phyloP scores from a whole-genome alignment of 2,888 invertebrate genomes.

The Cheilosia grossa region DNA sequence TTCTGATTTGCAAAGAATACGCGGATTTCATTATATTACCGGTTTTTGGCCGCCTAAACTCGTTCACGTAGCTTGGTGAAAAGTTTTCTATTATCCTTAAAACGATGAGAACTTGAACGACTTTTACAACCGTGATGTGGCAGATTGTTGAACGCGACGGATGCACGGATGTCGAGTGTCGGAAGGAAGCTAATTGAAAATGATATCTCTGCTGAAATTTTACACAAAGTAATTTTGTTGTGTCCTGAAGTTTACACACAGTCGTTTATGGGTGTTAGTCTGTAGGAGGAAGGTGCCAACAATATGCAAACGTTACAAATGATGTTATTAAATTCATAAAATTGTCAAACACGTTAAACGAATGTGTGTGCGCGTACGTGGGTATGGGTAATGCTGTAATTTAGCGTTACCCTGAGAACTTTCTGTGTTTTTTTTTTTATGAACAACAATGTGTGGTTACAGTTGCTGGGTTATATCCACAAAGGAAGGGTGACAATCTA shows the following conservation, averaged over 20 bases:
- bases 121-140: background rate
- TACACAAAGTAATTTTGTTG: constrained; percentile 54
- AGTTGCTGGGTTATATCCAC: background rate
- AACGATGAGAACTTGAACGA: constrained; percentile 22
- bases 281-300: background rate
- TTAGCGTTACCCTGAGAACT: constrained; percentile 1
- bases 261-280: constrained; percentile 1
- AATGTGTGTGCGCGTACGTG: constrained; percentile 20
- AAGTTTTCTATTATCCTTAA: constrained; percentile 27
- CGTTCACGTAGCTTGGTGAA: constrained; percentile 11
- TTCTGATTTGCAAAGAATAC: constrained; percentile 40
- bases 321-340: constrained; percentile 67
- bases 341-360: constrained; percentile 59
- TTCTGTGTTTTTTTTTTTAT: background rate
- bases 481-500: background rate
- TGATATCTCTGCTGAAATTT: constrained; percentile 61
- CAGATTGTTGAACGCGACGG: constrained; percentile 48
- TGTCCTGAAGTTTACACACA: constrained; percentile 34
- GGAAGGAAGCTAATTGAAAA: constrained; percentile 72
- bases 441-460: constrained; percentile 19
- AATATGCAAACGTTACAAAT: constrained; percentile 33
- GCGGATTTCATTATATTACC: constrained; percentile 2
- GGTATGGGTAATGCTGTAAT: constrained; percentile 16
- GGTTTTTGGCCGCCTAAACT: constrained; percentile 15
- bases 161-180: constrained; percentile 45